Conservation (phyloP, 2,113 vertebrate species). For the Nothocercus nigrocapillus region DNA sequence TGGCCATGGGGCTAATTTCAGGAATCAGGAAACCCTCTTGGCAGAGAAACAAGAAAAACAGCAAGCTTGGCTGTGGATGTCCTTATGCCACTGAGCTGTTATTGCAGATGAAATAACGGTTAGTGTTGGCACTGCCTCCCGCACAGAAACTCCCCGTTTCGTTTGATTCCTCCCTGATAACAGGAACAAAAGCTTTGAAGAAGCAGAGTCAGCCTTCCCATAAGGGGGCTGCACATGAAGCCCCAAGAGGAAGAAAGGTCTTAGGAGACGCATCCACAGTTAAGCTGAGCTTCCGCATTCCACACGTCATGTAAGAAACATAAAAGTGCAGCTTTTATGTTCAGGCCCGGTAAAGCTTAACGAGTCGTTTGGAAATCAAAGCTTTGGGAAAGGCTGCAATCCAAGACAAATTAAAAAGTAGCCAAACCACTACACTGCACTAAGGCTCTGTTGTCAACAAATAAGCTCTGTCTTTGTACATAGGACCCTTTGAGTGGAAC, state of each 20-base stretch:
- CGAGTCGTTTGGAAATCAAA: conserved; percentile 13
- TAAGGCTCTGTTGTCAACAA: not conserved
- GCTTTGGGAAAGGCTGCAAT: not conserved
- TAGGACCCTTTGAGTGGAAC: not conserved
- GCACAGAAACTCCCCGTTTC: not conserved
- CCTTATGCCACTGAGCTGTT: not conserved
- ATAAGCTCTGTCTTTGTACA: not conserved
- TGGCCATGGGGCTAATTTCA: not conserved
- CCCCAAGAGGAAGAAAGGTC: conserved; percentile 16
- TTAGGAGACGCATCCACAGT: not conserved
- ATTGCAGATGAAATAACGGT: not conserved
- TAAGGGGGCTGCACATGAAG: not conserved
- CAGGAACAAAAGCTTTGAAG: not conserved
- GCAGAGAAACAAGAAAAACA: conserved; percentile 1
- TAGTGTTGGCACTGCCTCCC: not conserved
- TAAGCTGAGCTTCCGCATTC: not conserved
- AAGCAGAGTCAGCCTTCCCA: not conserved
- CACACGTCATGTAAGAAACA: not conserved
- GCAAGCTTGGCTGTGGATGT: not conserved
- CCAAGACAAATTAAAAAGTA: not conserved
- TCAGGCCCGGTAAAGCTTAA: not conserved
- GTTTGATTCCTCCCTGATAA: not conserved
- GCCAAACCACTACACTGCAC: not conserved
- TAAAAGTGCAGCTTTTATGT: conserved; percentile 7
- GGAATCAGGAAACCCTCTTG: conserved; percentile 33